phyloP scores from a whole-genome alignment of 2,797 vertebrate genomes.

The Spinus olivaceus region DNA sequence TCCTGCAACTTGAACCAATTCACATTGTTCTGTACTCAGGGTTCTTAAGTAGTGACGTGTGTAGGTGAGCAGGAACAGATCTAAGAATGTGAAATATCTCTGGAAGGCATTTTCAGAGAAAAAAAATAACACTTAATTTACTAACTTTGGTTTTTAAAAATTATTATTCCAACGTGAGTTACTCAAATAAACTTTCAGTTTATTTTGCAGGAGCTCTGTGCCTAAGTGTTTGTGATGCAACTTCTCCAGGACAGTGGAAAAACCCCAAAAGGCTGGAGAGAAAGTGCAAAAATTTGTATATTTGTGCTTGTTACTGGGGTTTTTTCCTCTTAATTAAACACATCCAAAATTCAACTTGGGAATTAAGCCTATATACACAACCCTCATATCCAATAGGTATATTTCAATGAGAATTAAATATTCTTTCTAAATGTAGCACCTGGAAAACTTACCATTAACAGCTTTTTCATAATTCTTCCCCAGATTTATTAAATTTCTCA shows the following conservation, averaged over 20 bases:
- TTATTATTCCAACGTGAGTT: neutral
- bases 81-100: neutral
- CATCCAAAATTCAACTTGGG: neutral
- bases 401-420: neutral
- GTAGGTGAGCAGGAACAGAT: neutral
- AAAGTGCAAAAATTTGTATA: neutral
- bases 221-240: neutral
- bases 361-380: neutral
- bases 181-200: neutral
- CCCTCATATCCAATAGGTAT: neutral
- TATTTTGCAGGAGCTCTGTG: neutral
- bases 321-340: neutral
- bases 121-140: neutral
- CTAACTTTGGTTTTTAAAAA: neutral
- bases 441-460: constrained; percentile 85
- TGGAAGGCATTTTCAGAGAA: neutral
- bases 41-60: neutral
- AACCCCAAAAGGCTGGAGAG: neutral
- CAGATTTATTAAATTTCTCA: constrained; percentile 95
- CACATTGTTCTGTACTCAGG: neutral
- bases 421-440: neutral
- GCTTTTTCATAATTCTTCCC: constrained; percentile 97
- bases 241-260: neutral
- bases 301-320: neutral
- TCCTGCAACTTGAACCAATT: neutral